Evolutionary conservation across 92 coral and sea anemone genomes (phyloP).

Genomic region (Desmophyllum pertusum): DNA sequence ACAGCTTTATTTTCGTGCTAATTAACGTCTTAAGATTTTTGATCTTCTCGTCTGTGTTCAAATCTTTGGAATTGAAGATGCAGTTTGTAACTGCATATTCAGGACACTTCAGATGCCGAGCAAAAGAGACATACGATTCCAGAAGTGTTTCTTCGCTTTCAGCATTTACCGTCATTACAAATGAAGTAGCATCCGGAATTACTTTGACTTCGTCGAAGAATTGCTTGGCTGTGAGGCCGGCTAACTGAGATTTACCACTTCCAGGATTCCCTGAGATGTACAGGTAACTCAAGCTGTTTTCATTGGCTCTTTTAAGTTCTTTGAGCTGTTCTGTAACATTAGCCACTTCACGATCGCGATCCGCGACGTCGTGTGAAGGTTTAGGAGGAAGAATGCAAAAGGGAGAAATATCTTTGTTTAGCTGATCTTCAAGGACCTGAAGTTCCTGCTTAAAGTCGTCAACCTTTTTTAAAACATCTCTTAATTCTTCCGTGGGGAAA

Average conservation of each 20-base stretch:
- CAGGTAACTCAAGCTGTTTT: no score
- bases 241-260: not conserved
- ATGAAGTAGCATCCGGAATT: not conserved
- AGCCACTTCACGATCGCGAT: no score
- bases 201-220: not conserved
- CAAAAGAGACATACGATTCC: no score
- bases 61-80: conserved; percentile 3
- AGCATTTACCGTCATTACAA: not conserved
- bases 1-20: no score
- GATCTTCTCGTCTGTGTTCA: conserved; percentile 46
- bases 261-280: no score
- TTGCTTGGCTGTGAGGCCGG: not conserved
- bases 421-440: not conserved
- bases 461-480: no score
- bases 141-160: no score
- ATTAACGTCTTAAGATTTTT: no score
- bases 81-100: not conserved
- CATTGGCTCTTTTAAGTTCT: no score
- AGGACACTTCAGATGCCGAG: not conserved
- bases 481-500: conserved; percentile 37
- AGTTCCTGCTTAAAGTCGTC: not conserved
- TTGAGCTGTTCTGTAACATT: no score
- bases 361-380: no score
- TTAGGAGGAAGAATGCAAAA: not conserved
- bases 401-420: not conserved